Conservation (phyloP, 2,888 invertebrate species). For the Cheilosia grossa region DNA sequence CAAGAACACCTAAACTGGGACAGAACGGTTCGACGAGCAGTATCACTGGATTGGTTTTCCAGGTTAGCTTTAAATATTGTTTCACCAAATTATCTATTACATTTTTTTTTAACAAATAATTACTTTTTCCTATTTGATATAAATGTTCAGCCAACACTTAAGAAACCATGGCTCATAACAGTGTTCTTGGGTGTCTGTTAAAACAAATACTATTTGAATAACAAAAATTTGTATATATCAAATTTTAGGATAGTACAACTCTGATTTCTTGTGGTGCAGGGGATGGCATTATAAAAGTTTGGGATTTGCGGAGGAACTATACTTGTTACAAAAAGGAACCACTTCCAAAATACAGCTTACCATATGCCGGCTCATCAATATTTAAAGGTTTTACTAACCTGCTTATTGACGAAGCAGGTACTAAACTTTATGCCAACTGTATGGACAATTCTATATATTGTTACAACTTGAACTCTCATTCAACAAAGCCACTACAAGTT, state of each 20-base stretch:
- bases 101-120: background rate
- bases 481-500: conserved; percentile 86
- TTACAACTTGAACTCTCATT: conserved; percentile 90
- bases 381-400: conserved; percentile 91
- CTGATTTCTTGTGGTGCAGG: conserved; percentile 94
- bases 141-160: too few relatives aligned
- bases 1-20: conserved; percentile 82
- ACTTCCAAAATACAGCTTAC: conserved; percentile 88
- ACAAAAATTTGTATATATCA: background rate
- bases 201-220: background rate
- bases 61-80: conserved; percentile 81
- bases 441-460: conserved; percentile 94
- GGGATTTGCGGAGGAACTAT: conserved; percentile 94
- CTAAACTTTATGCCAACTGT: conserved; percentile 92
- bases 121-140: background rate
- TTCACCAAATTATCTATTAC: background rate
- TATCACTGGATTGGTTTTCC: conserved; percentile 93
- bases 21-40: conserved; percentile 86
- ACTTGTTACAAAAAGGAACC: conserved; percentile 88
- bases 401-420: conserved; percentile 87
- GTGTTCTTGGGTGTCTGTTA: background rate
- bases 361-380: conserved; percentile 89
- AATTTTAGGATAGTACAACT: conserved; percentile 87
- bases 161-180: too few relatives aligned
- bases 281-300: conserved; percentile 93